Percentiles rank a stretch among this genome's conserved stretches.
phyloP scores from a whole-genome alignment of 2,113 vertebrate species.

The Hassar affinis region DNA sequence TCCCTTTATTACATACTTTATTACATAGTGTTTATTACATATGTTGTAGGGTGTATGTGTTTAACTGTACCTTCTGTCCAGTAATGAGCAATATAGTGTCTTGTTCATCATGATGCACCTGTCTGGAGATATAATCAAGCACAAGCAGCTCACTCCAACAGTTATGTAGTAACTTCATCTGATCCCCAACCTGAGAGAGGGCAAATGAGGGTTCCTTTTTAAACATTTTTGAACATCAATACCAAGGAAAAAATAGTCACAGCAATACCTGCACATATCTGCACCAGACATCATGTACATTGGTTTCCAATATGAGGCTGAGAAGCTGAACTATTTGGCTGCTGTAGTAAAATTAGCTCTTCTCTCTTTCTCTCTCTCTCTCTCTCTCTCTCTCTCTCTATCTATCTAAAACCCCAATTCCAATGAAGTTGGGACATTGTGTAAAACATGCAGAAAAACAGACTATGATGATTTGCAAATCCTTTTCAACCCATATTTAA shows the following conservation, averaged over 20 bases:
- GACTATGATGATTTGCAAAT: too few species aligned
- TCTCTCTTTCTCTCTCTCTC: neutral
- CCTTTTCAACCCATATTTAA: too few species aligned
- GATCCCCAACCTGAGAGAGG: constrained; percentile 81
- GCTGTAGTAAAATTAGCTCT: neutral
- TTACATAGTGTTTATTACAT: neutral
- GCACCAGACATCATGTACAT: neutral
- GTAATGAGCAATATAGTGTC: constrained; percentile 84
- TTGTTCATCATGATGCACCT: constrained; percentile 83
- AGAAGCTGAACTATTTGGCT: neutral
- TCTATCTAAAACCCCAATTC: too few species aligned
- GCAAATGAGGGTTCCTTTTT: neutral
- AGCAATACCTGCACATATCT: neutral
- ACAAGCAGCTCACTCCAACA: constrained; percentile 92
- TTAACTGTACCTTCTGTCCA: constrained; percentile 80
- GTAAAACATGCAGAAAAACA: too few species aligned
- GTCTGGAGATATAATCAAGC: constrained; percentile 85
- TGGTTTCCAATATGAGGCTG: neutral
- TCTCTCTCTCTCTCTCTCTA: neutral
- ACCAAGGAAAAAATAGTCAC: neutral
- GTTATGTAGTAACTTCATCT: constrained; percentile 91
- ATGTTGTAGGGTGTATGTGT: neutral
- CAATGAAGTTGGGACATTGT: too few species aligned
- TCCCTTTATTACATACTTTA: neutral
- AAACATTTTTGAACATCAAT: neutral